Base-by-base conservation (phyloP, 2,888 invertebrate species). In the Anodontia alba region DNA sequence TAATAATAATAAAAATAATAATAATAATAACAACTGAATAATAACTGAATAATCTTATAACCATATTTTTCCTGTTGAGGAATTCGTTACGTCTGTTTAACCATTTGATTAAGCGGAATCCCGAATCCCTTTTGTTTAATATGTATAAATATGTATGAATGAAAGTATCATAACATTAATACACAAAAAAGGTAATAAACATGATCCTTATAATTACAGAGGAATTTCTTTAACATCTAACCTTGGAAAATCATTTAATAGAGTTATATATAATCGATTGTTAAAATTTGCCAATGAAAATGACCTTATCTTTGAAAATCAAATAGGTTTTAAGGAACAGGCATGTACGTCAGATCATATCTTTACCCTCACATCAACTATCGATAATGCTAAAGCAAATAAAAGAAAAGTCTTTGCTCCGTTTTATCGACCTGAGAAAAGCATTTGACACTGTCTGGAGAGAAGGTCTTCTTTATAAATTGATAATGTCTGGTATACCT, bases 391-490 rank as follows among this genome's bases (percentile, higher is more conserved):
- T 20, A 72, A 76, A 57, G 38, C 23, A 26, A 23, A 75, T 36
- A 62, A 42, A 2, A 71, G 49, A 54, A 72, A 80, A 36, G 68
- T 75, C 15, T 80, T 67, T 75, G 71, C 72, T 38, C 23, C 71
- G 15, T n/a, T 76, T 81, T 43, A 77, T 81, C 33, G 81, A 81
- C 38, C 43, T 81, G 15, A 29, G 62, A 20, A 80, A 76, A 73
- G 81, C 81, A 15, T 81, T 77, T 77, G 81, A 81, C 43, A 77
- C 81, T 42, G 46, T 81, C 17, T 81, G 77, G 77, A 68, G 74
- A 69, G 23, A 17, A 23, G 81, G 77, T 0, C 29, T 80, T 38
- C 68, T 80, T 42, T 42, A 57, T 57, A 57, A 57, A 33, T 42
- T 38, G 3, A 33, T 80, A 2, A 62, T 38, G n/a, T 17, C 26